Percentiles rank a stretch among this genome's conserved stretches.
Evolutionary conservation across 2,888 invertebrate genomes (phyloP).

Genomic region (Gnatocerus cornutus): DNA sequence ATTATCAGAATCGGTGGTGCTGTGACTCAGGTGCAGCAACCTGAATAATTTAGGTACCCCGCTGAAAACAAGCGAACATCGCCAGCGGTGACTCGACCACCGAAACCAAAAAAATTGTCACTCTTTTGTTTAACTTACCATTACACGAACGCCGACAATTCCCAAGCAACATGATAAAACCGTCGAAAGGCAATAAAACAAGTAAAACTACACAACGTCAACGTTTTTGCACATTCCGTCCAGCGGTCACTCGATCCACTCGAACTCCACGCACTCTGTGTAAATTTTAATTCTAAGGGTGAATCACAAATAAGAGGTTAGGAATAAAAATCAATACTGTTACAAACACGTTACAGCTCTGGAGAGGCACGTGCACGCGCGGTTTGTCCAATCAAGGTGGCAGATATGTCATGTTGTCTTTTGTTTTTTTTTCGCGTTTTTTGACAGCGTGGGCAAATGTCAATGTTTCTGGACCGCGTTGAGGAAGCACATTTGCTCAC

Average conservation of each 20-base stretch:
- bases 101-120: background rate
- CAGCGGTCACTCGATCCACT: conserved; percentile 8
- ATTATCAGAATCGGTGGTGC: too few relatives aligned
- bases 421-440: background rate
- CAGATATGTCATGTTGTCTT: conserved; percentile 7
- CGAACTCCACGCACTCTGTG: conserved; percentile 9
- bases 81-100: background rate
- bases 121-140: conserved; percentile 14
- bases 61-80: too few relatives aligned
- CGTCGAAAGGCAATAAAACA: conserved; percentile 20
- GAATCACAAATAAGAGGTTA: conserved; percentile 60
- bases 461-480: conserved; percentile 19
- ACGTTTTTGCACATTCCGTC: conserved; percentile 12
- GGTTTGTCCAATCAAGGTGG: conserved; percentile 7
- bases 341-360: conserved; percentile 44
- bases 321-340: conserved; percentile 61
- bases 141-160: conserved; percentile 11
- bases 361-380: conserved; percentile 43
- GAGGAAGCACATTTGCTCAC: conserved; percentile 50
- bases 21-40: conserved; percentile 31
- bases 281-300: conserved; percentile 44
- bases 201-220: conserved; percentile 11
- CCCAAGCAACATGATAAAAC: conserved; percentile 24
- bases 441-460: conserved; percentile 20
- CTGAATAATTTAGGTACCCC: conserved; percentile 7